These are phyloP conservation scores for Radopholus similis DNA, from an alignment of 1,140 invertebrate genomes.

Conservation along the genomic window DNA sequence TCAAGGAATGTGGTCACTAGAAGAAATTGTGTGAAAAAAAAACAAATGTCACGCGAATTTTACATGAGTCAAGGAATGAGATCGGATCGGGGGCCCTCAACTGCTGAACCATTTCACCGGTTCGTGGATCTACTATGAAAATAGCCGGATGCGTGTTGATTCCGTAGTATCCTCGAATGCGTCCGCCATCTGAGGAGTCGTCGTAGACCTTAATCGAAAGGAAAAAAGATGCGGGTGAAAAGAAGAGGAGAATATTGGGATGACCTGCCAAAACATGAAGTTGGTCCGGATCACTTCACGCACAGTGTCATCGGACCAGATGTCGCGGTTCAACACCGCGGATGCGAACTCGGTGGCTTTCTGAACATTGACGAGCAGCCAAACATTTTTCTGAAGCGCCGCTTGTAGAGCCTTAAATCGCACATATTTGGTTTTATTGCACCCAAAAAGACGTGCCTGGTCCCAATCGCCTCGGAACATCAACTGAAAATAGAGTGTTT, in stretches of 20 bases:
- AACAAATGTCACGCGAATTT: constrained; percentile 9
- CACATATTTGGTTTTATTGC: background rate
- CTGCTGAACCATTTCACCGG: constrained; percentile 63
- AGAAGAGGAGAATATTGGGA: background rate
- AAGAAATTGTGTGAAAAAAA: constrained; percentile 6
- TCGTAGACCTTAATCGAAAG: constrained; percentile 66
- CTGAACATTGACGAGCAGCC: constrained; percentile 76
- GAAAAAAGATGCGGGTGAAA: background rate
- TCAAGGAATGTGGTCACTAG: constrained; percentile 47
- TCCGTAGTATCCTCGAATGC: constrained; percentile 72
- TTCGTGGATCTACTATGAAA: constrained; percentile 73
- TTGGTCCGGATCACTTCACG: constrained; percentile 70
- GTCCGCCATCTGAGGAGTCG: constrained; percentile 69
- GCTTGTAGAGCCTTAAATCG: constrained; percentile 51
- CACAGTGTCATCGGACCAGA: constrained; percentile 71
- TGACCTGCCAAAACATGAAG: constrained; percentile 77
- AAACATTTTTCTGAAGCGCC: constrained; percentile 69
- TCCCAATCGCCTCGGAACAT: constrained; percentile 70
- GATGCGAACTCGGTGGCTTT: constrained; percentile 72
- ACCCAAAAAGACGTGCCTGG: constrained; percentile 51
- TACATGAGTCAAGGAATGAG: constrained; percentile 64
- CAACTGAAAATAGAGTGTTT: no score
- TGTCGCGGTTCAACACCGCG: constrained; percentile 74
- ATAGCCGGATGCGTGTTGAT: constrained; percentile 71
- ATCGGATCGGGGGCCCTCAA: constrained; percentile 62